These are phyloP conservation scores for Drosophila orena DNA, from an alignment of 1,140 invertebrate species.

Conservation along the genomic window DNA sequence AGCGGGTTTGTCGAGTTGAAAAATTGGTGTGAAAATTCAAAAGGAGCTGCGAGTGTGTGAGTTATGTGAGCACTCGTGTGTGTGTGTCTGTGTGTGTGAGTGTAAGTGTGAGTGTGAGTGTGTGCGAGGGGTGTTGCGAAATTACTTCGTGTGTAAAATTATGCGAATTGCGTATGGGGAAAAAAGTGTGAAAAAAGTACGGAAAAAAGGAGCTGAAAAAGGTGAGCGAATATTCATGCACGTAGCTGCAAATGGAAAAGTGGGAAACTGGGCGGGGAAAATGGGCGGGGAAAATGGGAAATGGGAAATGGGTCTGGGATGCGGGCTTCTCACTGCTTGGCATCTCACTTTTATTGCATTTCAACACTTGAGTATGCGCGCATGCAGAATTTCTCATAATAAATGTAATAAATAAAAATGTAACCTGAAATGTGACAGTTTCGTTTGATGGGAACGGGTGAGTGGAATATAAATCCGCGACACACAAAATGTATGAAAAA, in stretches of 20 bases:
- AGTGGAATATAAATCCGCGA: constrained; percentile 31
- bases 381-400: constrained; percentile 82
- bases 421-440: constrained; percentile 81
- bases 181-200: constrained; percentile 35
- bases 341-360: constrained; percentile 83
- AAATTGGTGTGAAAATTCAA: constrained; percentile 84
- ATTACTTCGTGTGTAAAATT: constrained; percentile 83
- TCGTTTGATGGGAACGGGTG: constrained; percentile 41
- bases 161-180: constrained; percentile 74
- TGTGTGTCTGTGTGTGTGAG: constrained; percentile 24
- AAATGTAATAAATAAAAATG: constrained; percentile 83
- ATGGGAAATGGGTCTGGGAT: constrained; percentile 9
- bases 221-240: constrained; percentile 78
- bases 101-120: background rate
- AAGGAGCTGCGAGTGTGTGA: constrained; percentile 78
- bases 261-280: background rate
- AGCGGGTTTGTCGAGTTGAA: constrained; percentile 83
- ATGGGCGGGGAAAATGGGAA: background rate
- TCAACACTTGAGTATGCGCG: constrained; percentile 78
- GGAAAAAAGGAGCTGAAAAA: constrained; percentile 48
- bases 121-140: constrained; percentile 69
- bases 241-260: constrained; percentile 33
- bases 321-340: constrained; percentile 44
- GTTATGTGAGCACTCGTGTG: constrained; percentile 38
- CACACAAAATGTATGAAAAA: constrained; percentile 1